Percentiles rank a stretch among this genome's conserved stretches.
Evolutionary conservation across 2,888 invertebrate species (phyloP).

Genomic region (Leptogaster cylindrica): DNA sequence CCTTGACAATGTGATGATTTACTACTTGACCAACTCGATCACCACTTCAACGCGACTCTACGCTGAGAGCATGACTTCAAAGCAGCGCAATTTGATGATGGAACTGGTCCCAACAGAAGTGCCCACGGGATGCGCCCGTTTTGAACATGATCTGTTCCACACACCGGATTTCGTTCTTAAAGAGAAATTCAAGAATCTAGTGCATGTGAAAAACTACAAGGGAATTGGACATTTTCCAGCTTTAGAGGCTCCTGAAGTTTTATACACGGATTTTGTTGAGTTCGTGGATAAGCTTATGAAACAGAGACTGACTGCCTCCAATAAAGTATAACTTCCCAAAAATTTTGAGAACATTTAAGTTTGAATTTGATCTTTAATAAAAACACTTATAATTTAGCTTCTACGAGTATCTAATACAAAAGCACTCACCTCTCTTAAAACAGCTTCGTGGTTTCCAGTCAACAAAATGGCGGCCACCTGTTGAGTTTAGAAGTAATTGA

Average conservation of each 20-base stretch:
- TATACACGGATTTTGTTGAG: slow-evolving; percentile 54
- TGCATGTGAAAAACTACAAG: slow-evolving; percentile 53
- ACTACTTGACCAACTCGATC: slow-evolving; percentile 77
- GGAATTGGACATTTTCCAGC: slow-evolving; percentile 59
- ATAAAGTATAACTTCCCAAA: no score
- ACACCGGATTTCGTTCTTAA: slow-evolving; percentile 51
- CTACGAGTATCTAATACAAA: no score
- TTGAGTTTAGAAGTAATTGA: no score
- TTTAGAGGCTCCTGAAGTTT: slow-evolving; percentile 55
- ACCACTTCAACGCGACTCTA: slow-evolving; percentile 79
- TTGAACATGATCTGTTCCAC: slow-evolving; percentile 55
- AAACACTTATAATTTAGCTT: no score
- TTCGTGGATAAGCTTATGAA: slow-evolving; percentile 46
- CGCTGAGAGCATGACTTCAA: slow-evolving; percentile 66
- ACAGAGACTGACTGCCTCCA: no score
- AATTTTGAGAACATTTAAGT: no score
- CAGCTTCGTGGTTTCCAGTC: no score
- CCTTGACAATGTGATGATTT: slow-evolving; percentile 82
- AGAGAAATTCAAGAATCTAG: slow-evolving; percentile 55
- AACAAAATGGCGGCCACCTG: no score
- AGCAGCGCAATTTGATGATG: slow-evolving; percentile 54
- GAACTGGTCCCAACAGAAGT: slow-evolving; percentile 55
- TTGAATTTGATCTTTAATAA: no score
- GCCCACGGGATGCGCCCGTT: slow-evolving; percentile 56
- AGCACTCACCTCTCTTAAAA: no score